Conservation (phyloP, 1,140 invertebrate species). For the Helicoverpa zea region DNA sequence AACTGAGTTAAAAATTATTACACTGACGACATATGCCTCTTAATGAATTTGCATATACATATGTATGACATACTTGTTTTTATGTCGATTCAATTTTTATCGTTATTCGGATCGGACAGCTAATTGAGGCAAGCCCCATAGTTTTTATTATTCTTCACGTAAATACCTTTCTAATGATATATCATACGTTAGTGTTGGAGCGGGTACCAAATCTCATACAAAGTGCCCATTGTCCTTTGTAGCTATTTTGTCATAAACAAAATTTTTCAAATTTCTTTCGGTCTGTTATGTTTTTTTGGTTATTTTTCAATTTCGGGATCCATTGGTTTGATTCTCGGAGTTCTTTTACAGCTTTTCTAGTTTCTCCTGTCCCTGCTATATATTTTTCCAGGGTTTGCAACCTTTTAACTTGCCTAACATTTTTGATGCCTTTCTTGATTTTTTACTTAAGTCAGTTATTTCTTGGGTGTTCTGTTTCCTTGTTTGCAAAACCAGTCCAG, state of each 20-base stretch:
- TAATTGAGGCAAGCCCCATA: no score
- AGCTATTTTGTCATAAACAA: not conserved
- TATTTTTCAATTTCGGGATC: not conserved
- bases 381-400: not conserved
- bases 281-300: not conserved
- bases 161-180: no score
- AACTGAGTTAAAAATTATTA: no score
- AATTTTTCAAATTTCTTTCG: not conserved
- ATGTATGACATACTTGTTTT: no score
- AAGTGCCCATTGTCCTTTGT: no score
- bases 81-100: no score
- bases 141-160: no score
- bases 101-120: no score
- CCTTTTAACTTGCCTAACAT: constrained; percentile 7
- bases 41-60: no score
- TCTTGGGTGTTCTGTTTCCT: not conserved
- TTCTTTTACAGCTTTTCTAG: not conserved
- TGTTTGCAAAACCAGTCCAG: constrained; percentile 25
- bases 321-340: not conserved
- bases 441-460: not conserved
- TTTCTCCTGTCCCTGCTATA: constrained; percentile 5
- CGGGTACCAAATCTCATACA: no score
- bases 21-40: no score
- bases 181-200: no score
- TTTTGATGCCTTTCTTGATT: constrained; percentile 3